Base-by-base conservation (phyloP, 2,888 invertebrate species). In the Plagodis pulveraria region DNA sequence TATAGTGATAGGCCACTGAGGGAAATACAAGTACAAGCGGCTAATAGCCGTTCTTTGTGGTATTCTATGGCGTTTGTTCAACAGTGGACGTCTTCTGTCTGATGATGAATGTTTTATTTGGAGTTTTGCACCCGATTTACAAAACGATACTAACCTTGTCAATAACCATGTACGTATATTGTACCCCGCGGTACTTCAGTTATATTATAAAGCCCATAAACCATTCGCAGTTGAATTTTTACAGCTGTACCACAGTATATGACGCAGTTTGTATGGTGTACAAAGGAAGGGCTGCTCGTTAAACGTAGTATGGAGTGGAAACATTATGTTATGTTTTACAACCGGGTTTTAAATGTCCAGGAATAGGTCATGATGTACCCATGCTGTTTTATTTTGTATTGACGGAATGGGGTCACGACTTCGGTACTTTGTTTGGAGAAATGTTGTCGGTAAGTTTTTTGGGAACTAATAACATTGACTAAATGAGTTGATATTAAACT, bases 161-260 rank as follows among this genome's bases (percentile, higher is more conserved):
- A 40, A 10, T 40, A 10, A n/a, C 34, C 22, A 36, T 49, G 32
- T 49, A 10, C n/a, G 22, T 22, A 22, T 22, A 22, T 22, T 22
- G 22, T 22, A 22, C 9, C 38, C 38, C 0, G 38, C 38, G 32
- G 38, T 36, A 49, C 43, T 42, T 4, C 33, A 22, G 10, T 9
- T 40, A 49, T 40, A 47, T 59, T 46, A 22, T 44, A 53, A 56
- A 56, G 43, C 36, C 22, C 51, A 53, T 61, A 61, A 61, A 61
- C 45, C 52, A 44, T 40, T 52, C 22, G 58, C 57, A 55, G 60
- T 59, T 58, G 62, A 51, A 58, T 63, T 65, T 67, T 66, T 62
- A 68, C 58, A 61, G 45, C 60, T 40, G 58, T 53, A 32, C 6
- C 45, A 33, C n/a, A 46, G 33, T 11, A 22, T 22, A 10, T 5